Base-by-base conservation (phyloP, 30 jellyfish, hydroid and myxozoan species). In the Pelagia noctiluca region DNA sequence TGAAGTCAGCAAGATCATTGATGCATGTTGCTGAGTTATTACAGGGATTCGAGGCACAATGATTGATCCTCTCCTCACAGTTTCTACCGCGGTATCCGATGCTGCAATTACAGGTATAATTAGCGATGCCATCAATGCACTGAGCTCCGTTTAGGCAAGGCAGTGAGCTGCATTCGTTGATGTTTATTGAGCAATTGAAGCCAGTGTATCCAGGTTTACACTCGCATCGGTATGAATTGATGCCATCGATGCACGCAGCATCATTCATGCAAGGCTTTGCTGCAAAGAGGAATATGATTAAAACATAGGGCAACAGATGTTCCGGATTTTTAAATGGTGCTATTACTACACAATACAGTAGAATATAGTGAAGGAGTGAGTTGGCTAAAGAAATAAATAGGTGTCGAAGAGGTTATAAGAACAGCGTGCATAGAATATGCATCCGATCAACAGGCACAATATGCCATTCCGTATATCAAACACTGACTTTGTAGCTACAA, bases 171-270 rank as follows among this genome's bases (percentile, higher is more conserved):
- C 93, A 83, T 34, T 83, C 93, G 57, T 83, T 57, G 49, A 83
- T 71, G 36, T 83, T 71, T 19, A 34, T 76, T 53, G 78, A 57
- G 52, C 96, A 86, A 19, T 86, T 33, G 2, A 1, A 2, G 24
- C 96, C 96, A 19, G 96, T 76, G 33, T 10, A 86, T 29, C 96
- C 96, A 35, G 88, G 60, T 32, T 11, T 71, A 37, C 96, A 86
- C 19, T 46, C 71, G 82, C 96, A 86, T 63, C 18, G 65, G 65
- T 63, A 86, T 2, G 57, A 25, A 50, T 86, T 86, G 80, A 75
- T 77, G 13, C 82, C 90, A 67, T 86, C 92, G 24, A 66, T 68
- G 35, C 96, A 86, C 52, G 7, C 13, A 2, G 77, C 96, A 49
- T 48, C 33, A 81, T 86, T 86, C 54, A 18, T 19, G 60, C 96